These are phyloP conservation scores for Neomorphus geoffroyi DNA, from an alignment of 2,797 vertebrate species.

Conservation along the genomic window DNA sequence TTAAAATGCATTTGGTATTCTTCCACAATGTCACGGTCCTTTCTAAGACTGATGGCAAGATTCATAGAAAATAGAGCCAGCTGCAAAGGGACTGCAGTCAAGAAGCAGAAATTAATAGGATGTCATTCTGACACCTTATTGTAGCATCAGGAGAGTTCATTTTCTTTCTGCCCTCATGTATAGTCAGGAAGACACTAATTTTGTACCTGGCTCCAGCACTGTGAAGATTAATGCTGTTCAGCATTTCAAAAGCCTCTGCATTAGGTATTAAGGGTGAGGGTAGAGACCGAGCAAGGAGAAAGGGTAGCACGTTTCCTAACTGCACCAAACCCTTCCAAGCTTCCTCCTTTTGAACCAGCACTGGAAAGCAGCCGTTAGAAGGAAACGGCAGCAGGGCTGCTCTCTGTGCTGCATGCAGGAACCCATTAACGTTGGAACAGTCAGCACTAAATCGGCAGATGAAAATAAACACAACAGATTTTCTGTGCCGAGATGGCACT, in stretches of 20 bases:
- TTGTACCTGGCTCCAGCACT: not conserved
- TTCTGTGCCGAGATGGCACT: not conserved
- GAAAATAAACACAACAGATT: not conserved
- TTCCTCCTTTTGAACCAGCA: not conserved
- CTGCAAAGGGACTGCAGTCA: not conserved
- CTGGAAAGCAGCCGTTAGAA: not conserved
- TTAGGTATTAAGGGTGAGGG: not conserved
- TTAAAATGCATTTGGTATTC: not conserved
- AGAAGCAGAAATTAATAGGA: not conserved
- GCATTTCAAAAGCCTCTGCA: not conserved
- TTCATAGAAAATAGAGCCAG: not conserved
- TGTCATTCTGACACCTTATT: accelerated
- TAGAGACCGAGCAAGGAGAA: not conserved
- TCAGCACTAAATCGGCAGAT: not conserved
- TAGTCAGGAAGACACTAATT: not conserved
- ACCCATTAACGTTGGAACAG: not conserved
- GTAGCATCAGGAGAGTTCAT: not conserved
- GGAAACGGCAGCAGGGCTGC: not conserved
- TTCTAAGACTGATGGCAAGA: not conserved
- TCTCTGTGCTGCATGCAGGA: not conserved
- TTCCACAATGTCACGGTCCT: not conserved
- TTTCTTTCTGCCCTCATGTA: not conserved
- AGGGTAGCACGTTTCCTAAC: not conserved
- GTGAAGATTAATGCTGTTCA: not conserved
- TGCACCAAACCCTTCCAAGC: not conserved